Base-by-base conservation (phyloP, 2,113 vertebrate genomes). In the Pagrus major region DNA sequence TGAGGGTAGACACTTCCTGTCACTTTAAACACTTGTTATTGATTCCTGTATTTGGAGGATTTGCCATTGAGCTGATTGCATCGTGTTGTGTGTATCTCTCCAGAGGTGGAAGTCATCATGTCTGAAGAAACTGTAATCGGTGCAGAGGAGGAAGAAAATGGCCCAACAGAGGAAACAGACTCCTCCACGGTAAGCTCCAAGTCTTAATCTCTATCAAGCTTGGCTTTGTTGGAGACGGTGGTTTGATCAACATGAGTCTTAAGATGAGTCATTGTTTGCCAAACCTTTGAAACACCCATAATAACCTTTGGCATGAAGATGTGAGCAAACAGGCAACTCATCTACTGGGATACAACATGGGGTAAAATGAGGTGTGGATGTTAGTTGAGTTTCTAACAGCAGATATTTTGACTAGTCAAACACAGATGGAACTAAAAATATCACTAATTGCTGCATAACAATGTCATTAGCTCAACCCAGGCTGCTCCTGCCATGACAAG, bases 21-120 rank as follows among this genome's bases (percentile, higher is more conserved):
- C 12, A 37, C 44, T 79, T 12, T 49, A 8, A 74, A 64, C 76
- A 31, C 75, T 46, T 25, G 56, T 68, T 88, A 84, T 83, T 64
- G 56, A 71, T 69, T 79, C 56, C 31, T 63, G 1, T 55, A 39
- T 69, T 70, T 59, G 44, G 23, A 67, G 66, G 44, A 33, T 84
- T 70, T 82, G 41, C 44, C 31, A 20, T 60, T 49, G 58, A 23
- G 51, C 33, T 86, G 54, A 89, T 76, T 85, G 69, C 25, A 16
- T 71, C 77, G 47, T 86, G 63, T 81, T 85, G 16, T 87, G 52
- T 86, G 77, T 6, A 15, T 89, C 75, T 80, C 73, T 86, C 76
- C 78, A 93, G 90, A 82, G 73, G 58, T 59, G 59, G 76, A 88
- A 64, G 78, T 78, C 49, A 71, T 81, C 74, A 54, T 72, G 76